Base-by-base conservation (phyloP, 2,113 vertebrate genomes). In the Aphyosemion australe region DNA sequence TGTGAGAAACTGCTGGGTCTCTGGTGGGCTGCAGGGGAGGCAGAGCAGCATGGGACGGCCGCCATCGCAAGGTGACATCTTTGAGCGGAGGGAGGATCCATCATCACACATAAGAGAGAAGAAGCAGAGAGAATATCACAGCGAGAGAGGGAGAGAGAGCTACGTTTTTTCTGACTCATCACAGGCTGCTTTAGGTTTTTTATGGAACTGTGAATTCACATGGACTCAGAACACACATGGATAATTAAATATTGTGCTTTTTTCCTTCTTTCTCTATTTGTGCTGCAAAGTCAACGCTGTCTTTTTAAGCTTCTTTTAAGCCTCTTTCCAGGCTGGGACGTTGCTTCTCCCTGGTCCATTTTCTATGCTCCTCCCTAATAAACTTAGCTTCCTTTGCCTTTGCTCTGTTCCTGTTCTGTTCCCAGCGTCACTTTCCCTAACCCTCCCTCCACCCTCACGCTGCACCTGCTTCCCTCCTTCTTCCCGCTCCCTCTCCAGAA, bases 381-480 rank as follows among this genome's bases (percentile, higher is more conserved):
- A 84, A 86, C 79, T 65, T 72, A 66, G 46, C 79, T 65, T 78
- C 82, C 74, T 78, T 80, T 50, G 64, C 63, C 19, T 77, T 18
- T 39, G 77, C 65, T 83, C 74, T 73, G 52, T 76, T 76, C 60
- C 76, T 59, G 21, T 66, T 83, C 76, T 69, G 48, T 77, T 74
- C 51, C 79, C 62, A 32, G 71, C 71, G 43, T 78, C 74, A 76
- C 63, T 52, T 70, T 55, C 50, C 65, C 59, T 41, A 31, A 86
- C 88, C 91, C 72, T 73, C 75, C 52, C 60, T n/a, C 15, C 7
- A n/a, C 55, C 72, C 56, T 67, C 64, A 65, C 60, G 34, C 73
- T 79, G 82, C 89, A 85, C 87, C 88, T 85, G 83, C 88, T 85
- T 78, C 69, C 83, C 80, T 82, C 77, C 78, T 19, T 65, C 75